Evolutionary conservation across 1,140 invertebrate genomes (phyloP).

Genomic region (Notospermus geniculatus): DNA sequence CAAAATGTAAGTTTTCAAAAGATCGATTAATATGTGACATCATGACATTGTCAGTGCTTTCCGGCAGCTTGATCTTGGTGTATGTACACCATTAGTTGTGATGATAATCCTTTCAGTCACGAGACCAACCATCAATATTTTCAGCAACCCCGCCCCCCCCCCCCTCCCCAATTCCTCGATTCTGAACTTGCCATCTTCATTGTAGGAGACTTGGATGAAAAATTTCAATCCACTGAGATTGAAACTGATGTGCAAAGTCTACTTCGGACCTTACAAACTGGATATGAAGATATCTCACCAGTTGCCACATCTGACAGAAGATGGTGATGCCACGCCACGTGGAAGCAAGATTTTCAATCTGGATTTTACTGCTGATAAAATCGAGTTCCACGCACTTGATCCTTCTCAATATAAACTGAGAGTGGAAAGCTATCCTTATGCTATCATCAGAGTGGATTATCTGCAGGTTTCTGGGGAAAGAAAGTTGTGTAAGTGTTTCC

Average conservation of each 20-base stretch:
- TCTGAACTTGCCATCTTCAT: too few relatives aligned
- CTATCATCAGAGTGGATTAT: slow-evolving; percentile 42
- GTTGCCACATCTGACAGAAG: neutral
- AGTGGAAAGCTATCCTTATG: slow-evolving; percentile 44
- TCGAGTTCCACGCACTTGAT: slow-evolving; percentile 43
- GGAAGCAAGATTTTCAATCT: slow-evolving; percentile 36
- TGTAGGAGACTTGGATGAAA: slow-evolving; percentile 40
- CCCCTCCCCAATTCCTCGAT: too few relatives aligned
- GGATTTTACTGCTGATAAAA: slow-evolving; percentile 36
- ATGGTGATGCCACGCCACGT: slow-evolving; percentile 17
- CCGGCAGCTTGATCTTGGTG: too few relatives aligned
- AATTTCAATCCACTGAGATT: slow-evolving; percentile 30
- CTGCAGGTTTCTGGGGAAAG: neutral
- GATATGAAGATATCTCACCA: slow-evolving; percentile 24
- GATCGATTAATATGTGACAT: too few relatives aligned
- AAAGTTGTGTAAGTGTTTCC: too few relatives aligned
- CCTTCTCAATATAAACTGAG: slow-evolving; percentile 44
- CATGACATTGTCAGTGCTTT: too few relatives aligned
- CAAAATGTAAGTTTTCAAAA: slow-evolving; percentile 34
- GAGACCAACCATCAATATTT: too few relatives aligned
- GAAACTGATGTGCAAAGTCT: slow-evolving; percentile 32
- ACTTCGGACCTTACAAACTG: slow-evolving; percentile 45
- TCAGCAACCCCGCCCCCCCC: too few relatives aligned
- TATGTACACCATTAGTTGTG: too few relatives aligned
- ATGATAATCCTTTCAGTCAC: too few relatives aligned